Conservation (phyloP, 2,888 invertebrate genomes). For the Sceliomorpha sp. region DNA sequence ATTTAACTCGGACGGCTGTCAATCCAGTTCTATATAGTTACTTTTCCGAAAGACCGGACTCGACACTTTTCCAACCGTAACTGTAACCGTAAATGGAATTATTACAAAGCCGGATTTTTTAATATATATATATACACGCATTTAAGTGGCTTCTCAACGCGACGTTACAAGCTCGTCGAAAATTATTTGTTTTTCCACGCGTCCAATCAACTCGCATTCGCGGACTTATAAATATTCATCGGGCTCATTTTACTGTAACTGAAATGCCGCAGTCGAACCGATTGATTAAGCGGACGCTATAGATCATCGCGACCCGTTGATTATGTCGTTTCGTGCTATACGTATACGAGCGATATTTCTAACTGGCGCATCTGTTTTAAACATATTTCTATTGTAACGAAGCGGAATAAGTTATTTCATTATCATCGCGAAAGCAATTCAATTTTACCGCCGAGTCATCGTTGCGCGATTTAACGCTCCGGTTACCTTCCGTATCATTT, state of each 20-base stretch:
- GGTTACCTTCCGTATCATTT: constrained; percentile 37
- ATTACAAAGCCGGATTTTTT: no score
- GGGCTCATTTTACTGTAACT: constrained; percentile 2
- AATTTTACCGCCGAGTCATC: constrained; percentile 42
- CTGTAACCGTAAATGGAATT: no score
- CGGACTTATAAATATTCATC: constrained; percentile 2
- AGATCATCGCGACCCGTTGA: constrained; percentile 1
- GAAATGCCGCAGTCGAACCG: neutral
- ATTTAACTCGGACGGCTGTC: no score
- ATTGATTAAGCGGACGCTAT: constrained; percentile 7
- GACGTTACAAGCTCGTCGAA: no score
- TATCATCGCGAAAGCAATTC: constrained; percentile 40
- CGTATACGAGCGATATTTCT: constrained; percentile 9
- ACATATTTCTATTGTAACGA: constrained; percentile 23
- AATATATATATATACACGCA: no score
- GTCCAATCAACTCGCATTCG: no score
- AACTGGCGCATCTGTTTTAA: constrained; percentile 16
- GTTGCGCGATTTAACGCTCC: constrained; percentile 33
- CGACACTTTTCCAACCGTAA: no score
- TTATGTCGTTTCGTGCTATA: constrained; percentile 8
- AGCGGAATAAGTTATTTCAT: constrained; percentile 36
- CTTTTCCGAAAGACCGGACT: no score
- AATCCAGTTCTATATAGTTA: no score
- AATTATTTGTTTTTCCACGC: no score
- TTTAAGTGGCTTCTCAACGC: no score